Percentiles rank a stretch among this genome's conserved stretches.
Conservation (phyloP, 2,797 vertebrate species). For the Lates japonicus region DNA sequence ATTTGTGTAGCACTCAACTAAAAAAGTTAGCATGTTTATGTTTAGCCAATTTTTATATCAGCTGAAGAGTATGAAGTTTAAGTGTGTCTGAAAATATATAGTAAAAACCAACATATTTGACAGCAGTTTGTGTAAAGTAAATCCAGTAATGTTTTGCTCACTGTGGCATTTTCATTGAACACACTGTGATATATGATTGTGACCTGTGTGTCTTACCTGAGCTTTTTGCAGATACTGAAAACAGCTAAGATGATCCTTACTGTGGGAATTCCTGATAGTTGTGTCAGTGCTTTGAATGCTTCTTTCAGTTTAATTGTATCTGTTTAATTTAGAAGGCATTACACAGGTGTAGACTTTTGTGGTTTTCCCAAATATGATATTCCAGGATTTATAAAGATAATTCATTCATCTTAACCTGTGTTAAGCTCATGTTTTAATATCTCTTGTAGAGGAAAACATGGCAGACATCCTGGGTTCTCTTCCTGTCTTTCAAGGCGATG, state of each 20-base stretch:
- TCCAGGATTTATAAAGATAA: neutral
- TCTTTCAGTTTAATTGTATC: neutral
- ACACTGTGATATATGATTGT: neutral
- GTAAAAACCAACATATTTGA: neutral
- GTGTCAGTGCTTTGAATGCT: neutral
- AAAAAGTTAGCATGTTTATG: neutral
- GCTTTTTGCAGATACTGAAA: neutral
- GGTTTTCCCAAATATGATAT: neutral
- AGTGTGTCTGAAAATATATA: neutral
- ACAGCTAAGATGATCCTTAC: neutral
- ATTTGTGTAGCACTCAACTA: neutral
- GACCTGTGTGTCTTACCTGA: conserved; percentile 1
- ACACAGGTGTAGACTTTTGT: neutral
- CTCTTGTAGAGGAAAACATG: neutral
- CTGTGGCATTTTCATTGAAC: neutral
- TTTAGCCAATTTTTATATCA: neutral
- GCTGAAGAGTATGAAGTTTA: neutral
- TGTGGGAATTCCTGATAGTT: neutral
- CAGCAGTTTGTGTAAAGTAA: neutral
- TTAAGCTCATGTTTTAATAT: neutral
- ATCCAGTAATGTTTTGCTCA: neutral
- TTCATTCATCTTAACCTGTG: neutral
- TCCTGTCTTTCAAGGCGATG: conserved; percentile 19
- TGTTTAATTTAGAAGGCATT: neutral
- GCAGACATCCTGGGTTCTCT: neutral